Evolutionary conservation across 2,113 vertebrate genomes (phyloP).

Genomic region (Pollachius pollachius): DNA sequence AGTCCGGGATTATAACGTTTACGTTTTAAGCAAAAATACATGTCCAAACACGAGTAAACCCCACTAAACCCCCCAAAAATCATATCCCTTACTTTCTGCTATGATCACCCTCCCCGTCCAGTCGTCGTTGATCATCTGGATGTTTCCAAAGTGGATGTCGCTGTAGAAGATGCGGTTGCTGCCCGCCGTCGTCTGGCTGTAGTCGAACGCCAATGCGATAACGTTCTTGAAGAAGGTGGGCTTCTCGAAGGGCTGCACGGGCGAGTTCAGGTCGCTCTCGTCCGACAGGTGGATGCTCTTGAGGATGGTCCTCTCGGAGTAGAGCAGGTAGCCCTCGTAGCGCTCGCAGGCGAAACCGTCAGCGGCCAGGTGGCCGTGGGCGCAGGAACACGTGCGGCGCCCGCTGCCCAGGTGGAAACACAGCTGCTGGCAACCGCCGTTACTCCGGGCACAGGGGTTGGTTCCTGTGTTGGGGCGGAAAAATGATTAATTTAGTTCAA

Average conservation of each 20-base stretch:
- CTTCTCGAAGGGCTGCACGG: slow-evolving; percentile 90
- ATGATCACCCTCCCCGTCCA: slow-evolving; percentile 87
- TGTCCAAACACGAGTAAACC: not conserved
- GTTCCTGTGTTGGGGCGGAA: slow-evolving; percentile 73
- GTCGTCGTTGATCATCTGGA: slow-evolving; percentile 95
- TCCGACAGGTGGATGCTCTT: slow-evolving; percentile 97
- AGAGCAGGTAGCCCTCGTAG: slow-evolving; percentile 94
- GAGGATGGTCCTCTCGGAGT: slow-evolving; percentile 92
- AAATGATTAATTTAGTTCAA: not conserved
- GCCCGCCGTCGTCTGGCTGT: slow-evolving; percentile 79
- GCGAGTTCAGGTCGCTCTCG: slow-evolving; percentile 93
- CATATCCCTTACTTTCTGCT: slow-evolving; percentile 86
- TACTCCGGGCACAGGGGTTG: slow-evolving; percentile 87
- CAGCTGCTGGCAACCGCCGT: slow-evolving; percentile 93
- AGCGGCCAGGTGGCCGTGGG: slow-evolving; percentile 89
- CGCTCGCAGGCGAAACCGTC: slow-evolving; percentile 86
- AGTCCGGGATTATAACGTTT: too few relatives aligned
- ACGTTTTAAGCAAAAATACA: not conserved
- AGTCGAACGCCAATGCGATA: slow-evolving; percentile 91
- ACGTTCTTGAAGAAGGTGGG: slow-evolving; percentile 92
- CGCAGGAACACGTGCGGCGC: slow-evolving; percentile 87
- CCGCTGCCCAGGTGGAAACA: slow-evolving; percentile 89
- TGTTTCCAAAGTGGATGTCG: slow-evolving; percentile 95
- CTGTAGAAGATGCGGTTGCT: slow-evolving; percentile 97
- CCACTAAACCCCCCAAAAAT: not conserved